A percentile compares a stretch with the other conserved stretches of the same genome.
These are phyloP conservation scores for Tromatobia lineatoria DNA, from an alignment of 2,888 invertebrate species.

Conservation along the genomic window DNA sequence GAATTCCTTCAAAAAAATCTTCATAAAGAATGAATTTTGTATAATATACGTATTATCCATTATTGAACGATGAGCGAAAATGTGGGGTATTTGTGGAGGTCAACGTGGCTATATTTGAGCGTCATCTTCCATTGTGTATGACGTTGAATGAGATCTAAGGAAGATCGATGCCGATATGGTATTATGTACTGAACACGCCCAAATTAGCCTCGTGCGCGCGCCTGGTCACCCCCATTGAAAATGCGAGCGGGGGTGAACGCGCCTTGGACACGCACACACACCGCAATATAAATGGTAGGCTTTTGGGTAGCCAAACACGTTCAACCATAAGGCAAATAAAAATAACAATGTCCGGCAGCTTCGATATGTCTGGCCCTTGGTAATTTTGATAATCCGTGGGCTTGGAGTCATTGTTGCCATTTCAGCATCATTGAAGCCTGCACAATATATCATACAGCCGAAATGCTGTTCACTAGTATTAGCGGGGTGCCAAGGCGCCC, in stretches of 20 bases:
- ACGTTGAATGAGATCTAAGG: conserved; percentile 55
- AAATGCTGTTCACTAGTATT: neutral
- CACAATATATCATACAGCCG: conserved; percentile 6
- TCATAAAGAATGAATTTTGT: neutral
- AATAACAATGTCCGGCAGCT: conserved; percentile 67
- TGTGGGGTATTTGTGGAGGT: conserved; percentile 7
- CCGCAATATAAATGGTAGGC: conserved; percentile 52
- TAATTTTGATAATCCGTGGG: conserved; percentile 71
- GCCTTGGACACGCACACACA: neutral
- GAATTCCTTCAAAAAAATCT: too few relatives aligned
- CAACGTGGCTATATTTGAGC: conserved; percentile 59
- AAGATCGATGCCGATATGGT: conserved; percentile 68
- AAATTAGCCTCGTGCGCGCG: conserved; percentile 67
- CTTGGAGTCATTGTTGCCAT: conserved; percentile 69
- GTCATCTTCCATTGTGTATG: conserved; percentile 60
- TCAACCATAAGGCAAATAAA: conserved; percentile 69
- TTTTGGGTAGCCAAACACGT: conserved; percentile 59
- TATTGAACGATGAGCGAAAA: conserved; percentile 40
- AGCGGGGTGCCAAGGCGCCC: conserved; percentile 20
- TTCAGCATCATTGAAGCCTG: conserved; percentile 61
- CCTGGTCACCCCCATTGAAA: conserved; percentile 58
- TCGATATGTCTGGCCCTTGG: conserved; percentile 52
- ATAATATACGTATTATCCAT: conserved; percentile 39
- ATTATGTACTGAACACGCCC: conserved; percentile 65
- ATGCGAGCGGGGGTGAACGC: conserved; percentile 37